Base-by-base conservation (phyloP, 2,113 vertebrate species). In the Scalopus aquaticus region DNA sequence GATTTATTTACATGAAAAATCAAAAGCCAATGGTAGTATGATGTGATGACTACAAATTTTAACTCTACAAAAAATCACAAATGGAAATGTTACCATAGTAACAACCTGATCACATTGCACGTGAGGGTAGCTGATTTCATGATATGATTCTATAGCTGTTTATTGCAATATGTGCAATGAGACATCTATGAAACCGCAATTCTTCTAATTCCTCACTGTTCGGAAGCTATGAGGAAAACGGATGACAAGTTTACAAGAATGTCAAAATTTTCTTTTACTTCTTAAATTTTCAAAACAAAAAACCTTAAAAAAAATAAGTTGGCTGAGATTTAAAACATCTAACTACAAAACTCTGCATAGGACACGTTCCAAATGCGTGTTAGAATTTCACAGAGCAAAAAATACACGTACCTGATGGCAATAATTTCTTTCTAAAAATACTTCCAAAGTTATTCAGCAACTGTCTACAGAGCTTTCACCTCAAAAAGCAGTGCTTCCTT, bases 1-100 rank as follows among this genome's bases (percentile, higher is more conserved):
- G 96, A 98, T 98, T 98, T 97, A 97, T 97, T 97, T 96, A 98
- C 46, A 85, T 64, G 72, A 85, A 83, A 95, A 95, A 95, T 92
- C 94, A 90, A 96, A 95, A 95, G 93, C 88, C 94, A 96, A 88
- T 86, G 91, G 74, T 88, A 93, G 67, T 37, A 88, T 82, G 94
- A 95, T 94, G 69, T 90, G 90, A 96, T 93, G 96, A 95, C 92
- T 97, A 96, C 77, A 93, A 79, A 96, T 96, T 92, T 96, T 85
- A 96, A 94, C 87, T 88, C 92, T 37, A 97, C 90, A 95, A 96
- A 97, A 96, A 96, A 79, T 90, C 95, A 93, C 92, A 96, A 96
- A 93, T 97, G 93, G 92, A 94, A 97, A 80, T 92, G 96, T 97
- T 97, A 93, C 96, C 97, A 97, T 97, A 97, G 97, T 95, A 97